Percentiles rank a stretch among this genome's conserved stretches.
These are phyloP conservation scores for Bombus pyrosoma DNA, from an alignment of 1,140 invertebrate species.

Conservation along the genomic window DNA sequence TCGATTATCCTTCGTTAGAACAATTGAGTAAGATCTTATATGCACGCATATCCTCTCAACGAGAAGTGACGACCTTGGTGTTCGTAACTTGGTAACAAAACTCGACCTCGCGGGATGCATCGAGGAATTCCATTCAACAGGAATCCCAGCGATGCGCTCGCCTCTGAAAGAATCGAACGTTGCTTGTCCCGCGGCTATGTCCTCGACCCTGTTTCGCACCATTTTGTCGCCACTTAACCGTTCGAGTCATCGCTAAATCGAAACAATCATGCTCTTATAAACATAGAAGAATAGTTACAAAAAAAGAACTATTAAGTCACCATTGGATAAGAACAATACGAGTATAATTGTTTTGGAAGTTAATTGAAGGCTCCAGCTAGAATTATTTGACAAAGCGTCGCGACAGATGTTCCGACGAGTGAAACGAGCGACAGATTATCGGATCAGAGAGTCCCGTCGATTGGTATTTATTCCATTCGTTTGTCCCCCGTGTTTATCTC, in stretches of 20 bases:
- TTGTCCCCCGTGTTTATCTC: conserved; percentile 40
- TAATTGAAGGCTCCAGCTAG: not conserved
- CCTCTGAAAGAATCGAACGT: conserved; percentile 30
- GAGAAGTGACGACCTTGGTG: conserved; percentile 2
- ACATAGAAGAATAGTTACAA: too few relatives aligned
- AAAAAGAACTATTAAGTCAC: too few relatives aligned
- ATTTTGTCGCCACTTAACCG: conserved; percentile 17
- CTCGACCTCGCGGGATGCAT: conserved; percentile 43
- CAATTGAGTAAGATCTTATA: too few relatives aligned
- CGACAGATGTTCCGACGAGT: conserved; percentile 22
- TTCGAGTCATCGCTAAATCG: conserved; percentile 37
- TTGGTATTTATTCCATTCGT: conserved; percentile 54
- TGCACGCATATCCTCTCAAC: not conserved
- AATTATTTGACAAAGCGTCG: conserved; percentile 25
- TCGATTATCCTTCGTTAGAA: not conserved
- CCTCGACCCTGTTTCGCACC: conserved; percentile 73
- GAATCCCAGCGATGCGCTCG: conserved; percentile 36
- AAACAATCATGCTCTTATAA: not conserved
- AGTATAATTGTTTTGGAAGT: not conserved
- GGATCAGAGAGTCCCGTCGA: conserved; percentile 41
- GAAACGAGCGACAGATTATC: conserved; percentile 5
- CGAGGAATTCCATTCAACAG: conserved; percentile 53
- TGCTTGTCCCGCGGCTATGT: conserved; percentile 58
- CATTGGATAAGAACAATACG: not conserved
- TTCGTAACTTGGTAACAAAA: conserved; percentile 31